Evolutionary conservation across 2,888 invertebrate genomes (phyloP).

Genomic region (Busseola fusca): DNA sequence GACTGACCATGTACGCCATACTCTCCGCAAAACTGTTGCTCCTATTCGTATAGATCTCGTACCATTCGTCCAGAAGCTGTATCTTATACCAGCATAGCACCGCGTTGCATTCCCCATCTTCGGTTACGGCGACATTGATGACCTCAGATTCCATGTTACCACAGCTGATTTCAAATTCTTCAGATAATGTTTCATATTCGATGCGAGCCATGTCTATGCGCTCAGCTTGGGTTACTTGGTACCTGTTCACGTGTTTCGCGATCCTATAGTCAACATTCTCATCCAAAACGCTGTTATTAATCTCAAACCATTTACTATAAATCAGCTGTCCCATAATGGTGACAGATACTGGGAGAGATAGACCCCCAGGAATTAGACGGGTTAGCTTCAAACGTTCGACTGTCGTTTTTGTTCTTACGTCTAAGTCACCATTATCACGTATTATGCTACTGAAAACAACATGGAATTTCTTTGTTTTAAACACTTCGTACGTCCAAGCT

Average conservation of each 20-base stretch:
- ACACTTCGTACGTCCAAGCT: slow-evolving; percentile 24
- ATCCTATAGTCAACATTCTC: slow-evolving; percentile 36
- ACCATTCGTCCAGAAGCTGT: slow-evolving; percentile 42
- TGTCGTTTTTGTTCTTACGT: slow-evolving; percentile 19
- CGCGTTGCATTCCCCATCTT: slow-evolving; percentile 48
- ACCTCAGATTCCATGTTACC: slow-evolving; percentile 16
- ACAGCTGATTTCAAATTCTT: slow-evolving; percentile 32
- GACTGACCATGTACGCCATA: slow-evolving; percentile 42
- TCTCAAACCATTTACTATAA: slow-evolving; percentile 38
- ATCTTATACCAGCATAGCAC: slow-evolving; percentile 58
- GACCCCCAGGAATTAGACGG: slow-evolving; percentile 30
- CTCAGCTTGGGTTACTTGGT: slow-evolving; percentile 36
- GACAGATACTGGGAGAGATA: slow-evolving; percentile 42
- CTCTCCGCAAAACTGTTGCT: slow-evolving; percentile 49
- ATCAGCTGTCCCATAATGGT: slow-evolving; percentile 50
- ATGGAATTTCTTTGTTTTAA: slow-evolving; percentile 44
- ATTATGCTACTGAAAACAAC: slow-evolving; percentile 46
- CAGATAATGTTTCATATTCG: slow-evolving; percentile 36
- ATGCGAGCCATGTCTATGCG: slow-evolving; percentile 31
- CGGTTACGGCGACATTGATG: slow-evolving; percentile 14
- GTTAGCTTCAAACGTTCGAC: slow-evolving; percentile 21
- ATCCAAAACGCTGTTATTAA: slow-evolving; percentile 42
- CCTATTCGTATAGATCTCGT: slow-evolving; percentile 45
- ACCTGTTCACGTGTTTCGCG: slow-evolving; percentile 42
- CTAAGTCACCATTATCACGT: slow-evolving; percentile 46